Percentiles rank a stretch among this genome's conserved stretches.
Evolutionary conservation across 2,113 vertebrate species (phyloP).

Genomic region (Sapajus apella): DNA sequence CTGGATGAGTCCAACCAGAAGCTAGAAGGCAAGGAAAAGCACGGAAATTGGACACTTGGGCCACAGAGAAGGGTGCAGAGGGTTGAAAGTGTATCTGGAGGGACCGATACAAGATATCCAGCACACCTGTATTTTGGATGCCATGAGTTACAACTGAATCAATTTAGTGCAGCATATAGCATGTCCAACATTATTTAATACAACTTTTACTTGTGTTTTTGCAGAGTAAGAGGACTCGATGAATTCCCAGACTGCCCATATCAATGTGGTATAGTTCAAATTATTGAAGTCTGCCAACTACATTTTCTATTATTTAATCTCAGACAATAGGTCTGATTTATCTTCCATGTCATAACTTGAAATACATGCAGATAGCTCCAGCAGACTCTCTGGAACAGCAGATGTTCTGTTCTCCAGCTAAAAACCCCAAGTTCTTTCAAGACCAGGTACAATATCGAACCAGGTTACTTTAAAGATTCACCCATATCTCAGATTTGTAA

Average conservation of each 20-base stretch:
- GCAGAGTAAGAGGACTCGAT: background rate
- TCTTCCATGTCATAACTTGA: background rate
- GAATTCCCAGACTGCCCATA: background rate
- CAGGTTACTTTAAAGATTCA: background rate
- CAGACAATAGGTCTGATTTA: background rate
- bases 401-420: background rate
- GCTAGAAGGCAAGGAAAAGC: background rate
- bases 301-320: background rate
- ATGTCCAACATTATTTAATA: fast-evolving
- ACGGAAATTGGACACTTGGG: background rate
- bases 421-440: background rate
- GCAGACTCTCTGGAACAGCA: background rate
- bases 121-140: background rate
- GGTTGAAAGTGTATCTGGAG: background rate
- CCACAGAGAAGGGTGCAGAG: background rate
- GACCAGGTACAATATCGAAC: background rate
- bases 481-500: background rate
- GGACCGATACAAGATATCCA: background rate
- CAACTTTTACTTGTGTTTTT: background rate
- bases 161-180: background rate
- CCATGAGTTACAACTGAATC: background rate
- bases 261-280: background rate
- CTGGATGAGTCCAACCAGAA: background rate
- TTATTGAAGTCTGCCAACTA: background rate
- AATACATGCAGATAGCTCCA: background rate